Conservation (phyloP, 2,888 invertebrate species). For the Agrochola litura region DNA sequence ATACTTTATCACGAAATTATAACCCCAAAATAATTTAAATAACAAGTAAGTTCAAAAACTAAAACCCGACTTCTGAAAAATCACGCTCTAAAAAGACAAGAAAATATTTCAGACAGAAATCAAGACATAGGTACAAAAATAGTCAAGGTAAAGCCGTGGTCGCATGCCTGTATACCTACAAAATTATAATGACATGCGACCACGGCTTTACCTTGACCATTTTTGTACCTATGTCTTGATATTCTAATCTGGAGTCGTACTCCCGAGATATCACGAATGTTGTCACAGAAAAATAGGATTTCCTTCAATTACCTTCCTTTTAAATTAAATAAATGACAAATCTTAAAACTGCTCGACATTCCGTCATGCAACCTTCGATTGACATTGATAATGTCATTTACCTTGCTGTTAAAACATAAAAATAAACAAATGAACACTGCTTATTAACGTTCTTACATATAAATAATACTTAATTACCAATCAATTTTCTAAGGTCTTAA, state of each 20-base stretch:
- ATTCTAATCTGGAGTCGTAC: not conserved
- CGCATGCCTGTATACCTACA: no score
- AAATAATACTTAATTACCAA: constrained; percentile 17
- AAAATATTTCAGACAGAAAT: no score
- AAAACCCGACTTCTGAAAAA: no score
- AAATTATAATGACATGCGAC: no score
- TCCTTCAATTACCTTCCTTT: not conserved
- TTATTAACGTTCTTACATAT: constrained; percentile 6
- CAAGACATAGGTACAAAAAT: no score
- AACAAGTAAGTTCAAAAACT: no score
- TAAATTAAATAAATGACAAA: not conserved
- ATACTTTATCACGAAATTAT: no score
- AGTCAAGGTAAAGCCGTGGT: no score
- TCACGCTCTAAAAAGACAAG: no score
- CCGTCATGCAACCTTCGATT: constrained; percentile 31
- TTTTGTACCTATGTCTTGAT: no score
- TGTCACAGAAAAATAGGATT: constrained; percentile 1
- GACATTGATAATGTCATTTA: constrained; percentile 31
- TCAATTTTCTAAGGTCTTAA: constrained; percentile 32
- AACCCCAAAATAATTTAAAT: no score
- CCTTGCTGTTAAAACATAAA: constrained; percentile 23
- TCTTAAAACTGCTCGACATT: constrained; percentile 9
- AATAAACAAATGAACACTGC: constrained; percentile 20
- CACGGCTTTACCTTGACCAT: no score
- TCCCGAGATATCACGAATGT: not conserved